Base-by-base conservation (phyloP, 1,140 invertebrate species). In the Ceratina japonica region DNA sequence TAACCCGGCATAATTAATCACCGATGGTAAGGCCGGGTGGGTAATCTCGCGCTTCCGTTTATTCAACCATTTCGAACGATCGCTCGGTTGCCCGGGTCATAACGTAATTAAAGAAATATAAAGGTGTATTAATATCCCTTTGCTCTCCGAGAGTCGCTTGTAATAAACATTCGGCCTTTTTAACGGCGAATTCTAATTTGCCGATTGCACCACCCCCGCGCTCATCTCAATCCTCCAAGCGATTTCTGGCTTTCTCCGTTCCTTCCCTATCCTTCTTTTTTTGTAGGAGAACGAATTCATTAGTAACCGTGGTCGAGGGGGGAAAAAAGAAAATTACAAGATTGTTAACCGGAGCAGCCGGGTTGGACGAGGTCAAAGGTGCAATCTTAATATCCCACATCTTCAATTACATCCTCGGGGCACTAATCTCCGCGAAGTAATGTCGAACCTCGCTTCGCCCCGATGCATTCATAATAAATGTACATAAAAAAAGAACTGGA, bases 341-440 rank as follows among this genome's bases (percentile, higher is more conserved):
- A 75, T 75, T 75, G 74, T 75, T 75, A 75, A 66, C 20, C 49
- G 62, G 61, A 70, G 65, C 65, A 44, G 58, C 37, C 58, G n/a
- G n/a, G 58, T 52, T 31, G 44, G 44, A 70, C 66, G 44, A 77
- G 68, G 66, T 77, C 75, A 77, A 71, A 77, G 75, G 24, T 71
- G 75, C 66, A 77, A 77, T 71, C 75, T 77, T 58, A 77, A 77
- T 77, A 62, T 77, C 52, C 58, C 27, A 77, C 66, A 71, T 77
- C 75, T 77, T 77, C 66, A 71, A 77, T 77, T 77, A 71, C 58
- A 77, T 62, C 58, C 68, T 37, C 16, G 20, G 52, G 68, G 75
- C 75, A 71, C 62, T 71, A 77, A 77, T 77, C 68, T 71, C 44
- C 13, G 24, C 24, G 1, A 59, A 71, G 68, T 71, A 49, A 15